phyloP scores from a whole-genome alignment of 2,797 vertebrate genomes.

The Orientallactaga sibirica region DNA sequence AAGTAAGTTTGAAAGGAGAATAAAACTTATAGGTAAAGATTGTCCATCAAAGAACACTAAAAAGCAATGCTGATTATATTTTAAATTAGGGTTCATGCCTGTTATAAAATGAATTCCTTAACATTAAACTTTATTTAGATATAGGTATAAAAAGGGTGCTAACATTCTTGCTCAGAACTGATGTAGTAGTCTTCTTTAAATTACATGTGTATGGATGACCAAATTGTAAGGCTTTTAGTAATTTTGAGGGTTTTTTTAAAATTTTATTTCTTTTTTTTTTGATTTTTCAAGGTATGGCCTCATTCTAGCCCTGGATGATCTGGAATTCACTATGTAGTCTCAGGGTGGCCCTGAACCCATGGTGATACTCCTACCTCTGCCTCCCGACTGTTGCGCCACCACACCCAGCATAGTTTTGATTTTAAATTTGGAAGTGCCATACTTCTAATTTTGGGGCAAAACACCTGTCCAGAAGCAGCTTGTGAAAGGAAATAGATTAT shows the following conservation, averaged over 20 bases:
- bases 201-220: neutral
- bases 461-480: too few relatives aligned
- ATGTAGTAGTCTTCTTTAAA: neutral
- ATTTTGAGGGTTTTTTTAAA: too few relatives aligned
- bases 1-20: slow-evolving; percentile 34
- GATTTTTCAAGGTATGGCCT: too few relatives aligned
- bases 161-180: neutral
- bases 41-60: neutral
- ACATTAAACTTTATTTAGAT: neutral
- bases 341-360: too few relatives aligned
- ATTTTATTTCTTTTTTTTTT: too few relatives aligned
- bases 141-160: neutral
- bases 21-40: neutral
- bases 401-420: neutral
- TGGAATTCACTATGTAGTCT: too few relatives aligned
- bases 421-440: neutral
- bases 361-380: too few relatives aligned
- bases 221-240: neutral
- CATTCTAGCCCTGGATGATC: too few relatives aligned
- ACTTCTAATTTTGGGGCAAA: too few relatives aligned
- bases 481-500: too few relatives aligned
- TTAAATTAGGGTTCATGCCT: neutral
- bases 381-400: too few relatives aligned
- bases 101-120: slow-evolving; percentile 18
- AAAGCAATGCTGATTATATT: neutral